Percentiles rank a stretch among this genome's conserved stretches.
These are phyloP conservation scores for Lysandra coridon DNA, from an alignment of 2,888 invertebrate species.

Conservation along the genomic window DNA sequence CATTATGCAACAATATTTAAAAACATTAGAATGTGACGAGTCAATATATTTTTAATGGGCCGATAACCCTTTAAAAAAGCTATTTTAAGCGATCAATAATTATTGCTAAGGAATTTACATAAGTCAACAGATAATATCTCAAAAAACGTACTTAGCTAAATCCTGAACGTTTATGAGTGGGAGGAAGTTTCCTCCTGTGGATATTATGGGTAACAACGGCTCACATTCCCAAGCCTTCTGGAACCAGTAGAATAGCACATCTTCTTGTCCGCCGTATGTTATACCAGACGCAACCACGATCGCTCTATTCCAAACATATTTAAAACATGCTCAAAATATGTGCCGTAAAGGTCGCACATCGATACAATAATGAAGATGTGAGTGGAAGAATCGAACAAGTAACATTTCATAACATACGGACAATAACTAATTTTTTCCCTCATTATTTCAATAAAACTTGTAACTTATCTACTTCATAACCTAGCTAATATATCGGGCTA, in stretches of 20 bases:
- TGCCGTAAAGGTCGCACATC: neutral
- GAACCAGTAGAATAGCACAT: slow-evolving; percentile 82
- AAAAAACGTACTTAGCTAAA: slow-evolving; percentile 72
- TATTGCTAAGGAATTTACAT: neutral
- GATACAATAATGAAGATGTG: neutral
- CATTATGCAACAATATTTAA: too few species aligned
- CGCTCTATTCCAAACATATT: slow-evolving; percentile 50
- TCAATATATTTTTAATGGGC: neutral
- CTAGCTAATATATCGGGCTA: too few species aligned
- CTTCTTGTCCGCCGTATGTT: slow-evolving; percentile 83
- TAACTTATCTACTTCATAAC: too few species aligned
- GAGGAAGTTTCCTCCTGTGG: slow-evolving; percentile 79
- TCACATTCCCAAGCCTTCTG: slow-evolving; percentile 84
- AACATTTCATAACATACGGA: too few species aligned
- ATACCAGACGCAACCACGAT: slow-evolving; percentile 81
- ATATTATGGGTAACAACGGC: slow-evolving; percentile 79
- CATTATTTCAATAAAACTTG: too few species aligned
- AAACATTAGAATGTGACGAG: too few species aligned
- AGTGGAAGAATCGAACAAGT: too few species aligned
- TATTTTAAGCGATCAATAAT: too few species aligned
- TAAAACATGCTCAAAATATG: too few species aligned
- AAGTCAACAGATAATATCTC: neutral
- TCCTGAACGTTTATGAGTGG: slow-evolving; percentile 84
- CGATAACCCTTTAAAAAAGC: too few species aligned
- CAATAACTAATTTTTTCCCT: too few species aligned